Conservation (phyloP, 1,140 invertebrate genomes). For the Drosophila auraria region DNA sequence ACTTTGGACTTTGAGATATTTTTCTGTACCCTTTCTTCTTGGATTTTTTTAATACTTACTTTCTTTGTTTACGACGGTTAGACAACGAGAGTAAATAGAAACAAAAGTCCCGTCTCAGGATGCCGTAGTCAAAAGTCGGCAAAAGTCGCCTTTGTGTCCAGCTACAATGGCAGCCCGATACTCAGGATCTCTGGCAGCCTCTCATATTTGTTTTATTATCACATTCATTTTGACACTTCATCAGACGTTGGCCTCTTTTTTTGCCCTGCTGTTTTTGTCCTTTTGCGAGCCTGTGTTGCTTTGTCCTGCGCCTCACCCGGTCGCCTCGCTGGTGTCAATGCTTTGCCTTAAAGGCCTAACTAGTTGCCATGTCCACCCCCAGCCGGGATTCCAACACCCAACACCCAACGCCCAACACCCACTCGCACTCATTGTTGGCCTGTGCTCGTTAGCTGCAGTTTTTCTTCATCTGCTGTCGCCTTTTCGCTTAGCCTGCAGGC, state of each 20-base stretch:
- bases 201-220: conserved; percentile 79
- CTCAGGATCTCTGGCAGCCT: conserved; percentile 23
- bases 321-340: conserved; percentile 67
- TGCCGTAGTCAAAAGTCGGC: conserved; percentile 53
- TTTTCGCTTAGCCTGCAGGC: conserved; percentile 61
- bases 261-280: conserved; percentile 31
- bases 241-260: conserved; percentile 74
- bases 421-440: conserved; percentile 60
- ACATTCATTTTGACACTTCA: conserved; percentile 83
- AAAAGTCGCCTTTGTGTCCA: conserved; percentile 63
- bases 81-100: conserved; percentile 37
- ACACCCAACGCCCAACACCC: neutral
- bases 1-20: neutral
- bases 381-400: neutral
- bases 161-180: conserved; percentile 36
- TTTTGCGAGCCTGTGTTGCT: conserved; percentile 61
- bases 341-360: conserved; percentile 78
- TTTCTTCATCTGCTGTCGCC: conserved; percentile 35
- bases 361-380: conserved; percentile 34
- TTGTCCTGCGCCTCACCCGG: conserved; percentile 41
- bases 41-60: neutral
- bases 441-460: conserved; percentile 75
- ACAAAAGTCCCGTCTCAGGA: conserved; percentile 58
- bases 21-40: too few relatives aligned
- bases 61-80: conserved; percentile 5